phyloP scores from a whole-genome alignment of 2,888 invertebrate species.

The Dilophus febrilis region DNA sequence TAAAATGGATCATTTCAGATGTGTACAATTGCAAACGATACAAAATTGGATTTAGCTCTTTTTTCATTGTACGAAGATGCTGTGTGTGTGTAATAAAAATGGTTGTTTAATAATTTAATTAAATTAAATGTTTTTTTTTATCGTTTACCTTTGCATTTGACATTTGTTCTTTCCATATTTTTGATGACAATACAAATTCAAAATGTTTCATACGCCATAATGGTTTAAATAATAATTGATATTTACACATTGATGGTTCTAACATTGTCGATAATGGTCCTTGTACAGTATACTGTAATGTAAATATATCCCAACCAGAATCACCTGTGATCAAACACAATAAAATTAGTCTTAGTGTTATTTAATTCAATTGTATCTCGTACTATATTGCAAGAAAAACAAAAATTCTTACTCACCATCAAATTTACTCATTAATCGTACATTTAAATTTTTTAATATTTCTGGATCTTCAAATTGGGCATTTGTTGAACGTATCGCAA shows the following conservation, averaged over 20 bases:
- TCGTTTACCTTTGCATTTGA: constrained; percentile 28
- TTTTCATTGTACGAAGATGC: constrained; percentile 20
- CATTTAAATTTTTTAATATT: constrained; percentile 73
- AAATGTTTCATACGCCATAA: constrained; percentile 30
- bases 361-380: not conserved
- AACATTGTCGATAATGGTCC: constrained; percentile 30
- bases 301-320: constrained; percentile 25
- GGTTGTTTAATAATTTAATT: too few species aligned
- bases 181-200: constrained; percentile 27
- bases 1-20: constrained; percentile 30
- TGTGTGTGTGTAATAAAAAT: too few species aligned
- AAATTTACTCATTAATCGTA: constrained; percentile 41
- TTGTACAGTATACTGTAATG: constrained; percentile 26
- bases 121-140: not conserved
- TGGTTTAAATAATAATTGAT: constrained; percentile 27
- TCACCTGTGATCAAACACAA: not conserved
- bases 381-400: not conserved
- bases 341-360: not conserved
- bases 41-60: constrained; percentile 20
- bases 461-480: constrained; percentile 88
- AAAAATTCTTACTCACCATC: constrained; percentile 17
- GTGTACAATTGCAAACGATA: constrained; percentile 26
- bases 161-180: constrained; percentile 30
- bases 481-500: constrained; percentile 78
- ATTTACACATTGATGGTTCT: constrained; percentile 27